Evolutionary conservation across 2,113 vertebrate genomes (phyloP), one percentile per base, ranked within the genome.

Genomic region (Panthera uncia): DNA sequence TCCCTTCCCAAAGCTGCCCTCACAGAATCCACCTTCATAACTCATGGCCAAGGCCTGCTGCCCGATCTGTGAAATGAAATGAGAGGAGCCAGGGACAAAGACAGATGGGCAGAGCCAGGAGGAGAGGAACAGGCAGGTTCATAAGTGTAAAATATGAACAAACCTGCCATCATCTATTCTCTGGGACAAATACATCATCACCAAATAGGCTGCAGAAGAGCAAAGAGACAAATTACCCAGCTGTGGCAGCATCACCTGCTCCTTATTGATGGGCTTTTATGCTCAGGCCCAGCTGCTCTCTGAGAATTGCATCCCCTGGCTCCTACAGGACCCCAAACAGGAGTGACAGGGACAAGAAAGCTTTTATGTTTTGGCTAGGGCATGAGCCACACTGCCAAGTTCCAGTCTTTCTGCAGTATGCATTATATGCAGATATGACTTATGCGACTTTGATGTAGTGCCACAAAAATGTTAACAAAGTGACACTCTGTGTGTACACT

Each of bases 111-210:
- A 89, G 84, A 57, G 31, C 81, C 0, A 2, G 80, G 83, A 12
- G 0, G 96, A 80, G 92, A 96, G 84, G 69, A 90, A 69, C 65
- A 88, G 96, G 80, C 87, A 96, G 97, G 94, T 96, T 97, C 94
- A 78, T 96, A 95, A 97, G 96, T 92, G 41, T 97, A 73, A 98
- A 95, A 98, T 98, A 98, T 98, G 89, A 94, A 96, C 96, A 97
- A 92, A 97, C 87, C 97, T 98, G 97, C 96, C 97, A 96, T 74
- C 89, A 85, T 97, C 92, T 71, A 95, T 98, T 96, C 82, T 97
- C 95, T 48, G 38, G 92, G 94, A 97, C 95, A 97, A 96, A 98
- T 85, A 94, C 97, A 98, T 98, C 96, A 97, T 95, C 94, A 68
- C 33, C 0, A 29, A 96, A 96, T 57, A 57, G 89, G 94, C 90